These are phyloP conservation scores for Gonioctena quinquepunctata DNA, from an alignment of 1,140 invertebrate genomes.

Conservation along the genomic window DNA sequence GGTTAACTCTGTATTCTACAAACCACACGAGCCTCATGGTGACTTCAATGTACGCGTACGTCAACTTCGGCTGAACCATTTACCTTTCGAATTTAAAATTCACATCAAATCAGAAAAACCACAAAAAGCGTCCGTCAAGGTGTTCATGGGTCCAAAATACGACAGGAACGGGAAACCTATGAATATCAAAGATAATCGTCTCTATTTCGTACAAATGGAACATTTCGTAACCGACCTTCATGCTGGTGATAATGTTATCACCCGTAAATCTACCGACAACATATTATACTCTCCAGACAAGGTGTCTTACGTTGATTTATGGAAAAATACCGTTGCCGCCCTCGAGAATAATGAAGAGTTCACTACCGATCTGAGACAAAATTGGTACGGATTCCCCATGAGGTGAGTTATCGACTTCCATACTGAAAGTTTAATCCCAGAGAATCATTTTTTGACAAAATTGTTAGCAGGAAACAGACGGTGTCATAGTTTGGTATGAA, in stretches of 20 bases:
- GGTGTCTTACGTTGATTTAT: background rate
- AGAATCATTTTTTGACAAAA: too few relatives aligned
- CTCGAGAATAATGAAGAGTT: slow-evolving; percentile 56
- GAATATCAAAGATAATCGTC: too few relatives aligned
- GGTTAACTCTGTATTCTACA: slow-evolving; percentile 63
- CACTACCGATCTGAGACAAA: slow-evolving; percentile 58
- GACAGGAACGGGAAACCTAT: background rate
- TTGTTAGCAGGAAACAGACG: too few relatives aligned
- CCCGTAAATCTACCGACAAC: background rate
- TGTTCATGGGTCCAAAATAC: background rate
- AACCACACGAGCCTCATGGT: slow-evolving; percentile 22
- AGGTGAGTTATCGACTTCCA: slow-evolving; percentile 1
- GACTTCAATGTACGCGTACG: slow-evolving; percentile 49
- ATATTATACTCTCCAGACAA: background rate
- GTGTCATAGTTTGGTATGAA: too few relatives aligned
- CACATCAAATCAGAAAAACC: background rate
- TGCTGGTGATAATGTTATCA: background rate
- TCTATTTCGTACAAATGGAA: too few relatives aligned
- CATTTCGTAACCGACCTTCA: too few relatives aligned
- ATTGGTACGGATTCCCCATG: slow-evolving; percentile 61
- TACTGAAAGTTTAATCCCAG: too few relatives aligned
- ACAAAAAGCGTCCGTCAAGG: background rate
- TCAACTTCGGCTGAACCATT: slow-evolving; percentile 30
- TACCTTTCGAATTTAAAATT: background rate
- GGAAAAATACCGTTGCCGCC: slow-evolving; percentile 28